Base-by-base conservation (phyloP, 2,113 vertebrate species). In the Plecturocebus donacophilus region DNA sequence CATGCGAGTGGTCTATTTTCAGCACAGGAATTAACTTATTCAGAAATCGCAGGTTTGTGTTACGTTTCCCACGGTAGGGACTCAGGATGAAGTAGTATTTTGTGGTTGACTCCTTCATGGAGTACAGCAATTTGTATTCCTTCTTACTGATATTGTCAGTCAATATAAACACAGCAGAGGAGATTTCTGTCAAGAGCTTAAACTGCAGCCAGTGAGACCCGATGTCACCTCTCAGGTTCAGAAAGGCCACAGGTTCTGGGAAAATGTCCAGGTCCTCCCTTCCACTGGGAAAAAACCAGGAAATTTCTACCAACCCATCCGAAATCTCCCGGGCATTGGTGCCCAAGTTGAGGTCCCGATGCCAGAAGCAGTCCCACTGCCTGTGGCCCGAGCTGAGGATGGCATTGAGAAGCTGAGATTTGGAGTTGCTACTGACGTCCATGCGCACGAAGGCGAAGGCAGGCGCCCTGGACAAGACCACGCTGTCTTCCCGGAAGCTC, bases 371-470 rank as follows among this genome's bases (percentile, higher is more conserved):
- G 87, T 99, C 98, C 27, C 92, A 95, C 68, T 98, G 98, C 96
- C 98, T 95, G 71, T 98, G 98, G 54, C 93, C 58, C 0, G 98
- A 98, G 90, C 99, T 99, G 40, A 99, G 96, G n/a, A 99, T 14
- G 3, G 98, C 93, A 8, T 99, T 99, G n/a, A 99, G 97, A 40
- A 99, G 96, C 88, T 99, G 93, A 32, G 99, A 99, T 97, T 99
- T 99, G 52, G 99, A 99, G 93, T 99, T 96, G 68, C 97, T 95
- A 90, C 98, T 99, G 10, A 98, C 96, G 17, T 99, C 99, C 97
- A 99, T 96, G 80, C 99, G 99, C 68, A 99, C 98, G 13, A 98
- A 99, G 38, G 99, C 99, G 35, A 99, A 96, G 85, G 99, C 70
- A 4, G 99, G 98, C 93, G 99, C 98, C 45, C 94, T 66, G 42